Evolutionary conservation across 2,888 invertebrate species (phyloP).

Genomic region (Andrena flavipes): DNA sequence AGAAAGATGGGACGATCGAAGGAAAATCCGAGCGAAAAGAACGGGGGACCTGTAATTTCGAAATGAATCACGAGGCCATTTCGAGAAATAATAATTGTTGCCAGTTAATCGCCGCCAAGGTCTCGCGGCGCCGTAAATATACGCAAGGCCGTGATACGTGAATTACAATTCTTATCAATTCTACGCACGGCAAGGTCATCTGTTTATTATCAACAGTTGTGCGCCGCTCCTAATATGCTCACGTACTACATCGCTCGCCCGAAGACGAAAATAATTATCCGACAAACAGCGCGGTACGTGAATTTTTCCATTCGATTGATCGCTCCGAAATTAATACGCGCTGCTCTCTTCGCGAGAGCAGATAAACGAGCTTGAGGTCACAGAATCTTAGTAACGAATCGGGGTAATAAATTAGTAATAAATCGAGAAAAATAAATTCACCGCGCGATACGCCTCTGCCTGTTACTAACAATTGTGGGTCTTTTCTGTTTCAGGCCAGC

Average conservation of each 20-base stretch:
- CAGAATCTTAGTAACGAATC: no score
- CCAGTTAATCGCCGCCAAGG: conserved; percentile 68
- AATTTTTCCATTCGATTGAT: background rate
- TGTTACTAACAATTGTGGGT: no score
- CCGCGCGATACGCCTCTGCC: no score
- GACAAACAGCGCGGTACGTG: background rate
- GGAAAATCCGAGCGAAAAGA: background rate
- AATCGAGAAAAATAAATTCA: no score
- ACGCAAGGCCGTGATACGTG: conserved; percentile 76
- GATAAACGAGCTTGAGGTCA: no score
- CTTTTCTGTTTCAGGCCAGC: no score
- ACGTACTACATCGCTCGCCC: background rate
- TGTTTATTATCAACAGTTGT: conserved; percentile 71
- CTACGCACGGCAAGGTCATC: conserved; percentile 76
- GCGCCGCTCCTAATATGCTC: conserved; percentile 45
- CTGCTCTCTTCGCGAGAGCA: no score
- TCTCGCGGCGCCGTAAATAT: conserved; percentile 67
- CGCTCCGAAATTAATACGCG: background rate
- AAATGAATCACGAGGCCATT: conserved; percentile 57
- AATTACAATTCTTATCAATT: conserved; percentile 81
- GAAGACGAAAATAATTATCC: conserved; percentile 27
- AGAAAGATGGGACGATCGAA: background rate
- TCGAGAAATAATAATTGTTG: conserved; percentile 64
- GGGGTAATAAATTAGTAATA: no score
- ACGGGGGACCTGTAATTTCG: conserved; percentile 32